Percentiles rank a stretch among this genome's conserved stretches.
Evolutionary conservation across 2,797 vertebrate genomes (phyloP).

Genomic region (Cryptoblepharus egeriae): DNA sequence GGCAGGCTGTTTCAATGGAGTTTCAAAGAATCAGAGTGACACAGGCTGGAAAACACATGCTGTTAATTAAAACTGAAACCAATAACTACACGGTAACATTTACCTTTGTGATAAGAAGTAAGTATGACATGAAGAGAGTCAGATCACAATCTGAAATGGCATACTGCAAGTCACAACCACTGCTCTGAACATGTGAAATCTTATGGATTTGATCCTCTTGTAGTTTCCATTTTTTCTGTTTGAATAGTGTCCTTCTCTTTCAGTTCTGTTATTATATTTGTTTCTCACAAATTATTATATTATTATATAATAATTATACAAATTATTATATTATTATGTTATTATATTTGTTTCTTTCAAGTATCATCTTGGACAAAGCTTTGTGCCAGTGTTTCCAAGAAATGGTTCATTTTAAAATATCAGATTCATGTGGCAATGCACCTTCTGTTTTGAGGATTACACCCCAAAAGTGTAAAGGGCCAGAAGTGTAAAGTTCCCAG

Average conservation of each 20-base stretch:
- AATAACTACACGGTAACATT: constrained; percentile 74
- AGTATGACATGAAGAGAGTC: constrained; percentile 51
- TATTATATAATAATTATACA: too few species aligned
- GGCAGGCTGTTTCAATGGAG: constrained; percentile 67
- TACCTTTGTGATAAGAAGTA: constrained; percentile 77
- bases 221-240: background rate
- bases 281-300: background rate
- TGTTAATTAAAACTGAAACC: constrained; percentile 74
- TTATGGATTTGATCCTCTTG: background rate
- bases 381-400: background rate
- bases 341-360: constrained; percentile 20
- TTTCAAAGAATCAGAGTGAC: constrained; percentile 73
- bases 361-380: background rate
- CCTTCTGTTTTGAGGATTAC: background rate
- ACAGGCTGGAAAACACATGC: constrained; percentile 79
- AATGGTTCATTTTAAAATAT: background rate
- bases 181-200: constrained; percentile 9
- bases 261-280: background rate
- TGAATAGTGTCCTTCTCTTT: background rate
- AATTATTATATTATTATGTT: too few species aligned
- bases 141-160: background rate
- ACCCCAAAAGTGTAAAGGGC: background rate
- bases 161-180: background rate
- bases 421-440: background rate
- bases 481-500: too few species aligned